These are phyloP conservation scores for Cataglyphis livida DNA, from an alignment of 2,888 invertebrate genomes.

Conservation along the genomic window DNA sequence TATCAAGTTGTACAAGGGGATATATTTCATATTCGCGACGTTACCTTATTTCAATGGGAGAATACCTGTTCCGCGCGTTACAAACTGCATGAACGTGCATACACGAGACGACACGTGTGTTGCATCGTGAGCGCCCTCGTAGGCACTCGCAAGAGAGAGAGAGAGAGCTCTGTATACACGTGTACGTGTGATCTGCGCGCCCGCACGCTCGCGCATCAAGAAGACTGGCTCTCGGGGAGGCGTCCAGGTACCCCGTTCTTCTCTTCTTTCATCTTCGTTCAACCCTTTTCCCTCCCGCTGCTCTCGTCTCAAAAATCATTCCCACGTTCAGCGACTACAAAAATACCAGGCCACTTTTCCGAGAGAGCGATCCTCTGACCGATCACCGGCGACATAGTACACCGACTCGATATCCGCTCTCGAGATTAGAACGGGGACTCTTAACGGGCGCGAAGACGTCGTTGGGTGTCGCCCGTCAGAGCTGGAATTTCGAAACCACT, in stretches of 20 bases:
- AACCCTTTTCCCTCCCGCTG: conserved; percentile 41
- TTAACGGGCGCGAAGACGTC: conserved; percentile 68
- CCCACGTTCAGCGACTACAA: conserved; percentile 75
- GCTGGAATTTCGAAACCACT: conserved; percentile 74
- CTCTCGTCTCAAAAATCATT: conserved; percentile 76
- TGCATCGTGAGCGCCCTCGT: conserved; percentile 54
- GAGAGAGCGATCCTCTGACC: conserved; percentile 74
- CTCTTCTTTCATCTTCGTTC: conserved; percentile 48
- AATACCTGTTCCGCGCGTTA: conserved; percentile 83
- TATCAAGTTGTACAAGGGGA: conserved; percentile 85
- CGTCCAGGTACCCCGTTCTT: conserved; percentile 69
- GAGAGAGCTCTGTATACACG: conserved; percentile 20
- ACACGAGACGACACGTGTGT: conserved; percentile 72
- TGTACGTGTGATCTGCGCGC: conserved; percentile 50
- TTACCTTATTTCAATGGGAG: conserved; percentile 84
- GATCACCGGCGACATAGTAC: conserved; percentile 75
- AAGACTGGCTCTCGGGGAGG: conserved; percentile 72
- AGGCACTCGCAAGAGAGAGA: conserved; percentile 15
- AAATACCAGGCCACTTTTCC: conserved; percentile 75
- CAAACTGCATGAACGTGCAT: conserved; percentile 76
- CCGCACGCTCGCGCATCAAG: conserved; percentile 57
- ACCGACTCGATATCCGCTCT: conserved; percentile 74
- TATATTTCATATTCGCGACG: conserved; percentile 85
- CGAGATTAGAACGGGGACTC: conserved; percentile 73
- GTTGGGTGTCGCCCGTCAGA: conserved; percentile 67